Evolutionary conservation across 2,113 vertebrate species (phyloP).

Genomic region (Tachysurus fulvidraco): DNA sequence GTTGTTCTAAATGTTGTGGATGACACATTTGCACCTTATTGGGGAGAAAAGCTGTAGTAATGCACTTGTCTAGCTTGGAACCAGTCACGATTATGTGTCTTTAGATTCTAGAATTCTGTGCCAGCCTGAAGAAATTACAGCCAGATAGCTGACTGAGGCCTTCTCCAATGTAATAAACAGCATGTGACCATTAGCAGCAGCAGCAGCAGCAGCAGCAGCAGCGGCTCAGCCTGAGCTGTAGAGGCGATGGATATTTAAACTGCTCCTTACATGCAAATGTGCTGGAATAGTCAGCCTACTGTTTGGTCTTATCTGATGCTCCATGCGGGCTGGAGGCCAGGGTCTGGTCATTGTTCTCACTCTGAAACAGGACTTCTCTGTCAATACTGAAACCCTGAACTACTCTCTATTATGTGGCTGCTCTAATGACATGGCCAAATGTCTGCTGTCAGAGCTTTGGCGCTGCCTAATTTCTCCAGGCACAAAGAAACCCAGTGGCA

Average conservation of each 20-base stretch:
- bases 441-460: neutral
- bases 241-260: slow-evolving; percentile 61
- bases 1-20: slow-evolving; percentile 19
- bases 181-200: slow-evolving; percentile 39
- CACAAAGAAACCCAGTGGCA: neutral
- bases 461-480: slow-evolving; percentile 1
- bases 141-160: slow-evolving; percentile 43
- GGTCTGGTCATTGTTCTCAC: slow-evolving; percentile 57
- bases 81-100: slow-evolving; percentile 49
- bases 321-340: slow-evolving; percentile 55
- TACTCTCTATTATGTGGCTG: slow-evolving; percentile 15
- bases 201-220: neutral
- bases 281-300: slow-evolving; percentile 61
- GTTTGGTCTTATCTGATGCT: slow-evolving; percentile 68
- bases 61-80: neutral
- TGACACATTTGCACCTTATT: slow-evolving; percentile 14
- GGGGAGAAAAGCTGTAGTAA: neutral
- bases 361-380: slow-evolving; percentile 54
- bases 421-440: slow-evolving; percentile 3
- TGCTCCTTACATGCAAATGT: slow-evolving; percentile 55
- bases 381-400: slow-evolving; percentile 15
- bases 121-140: slow-evolving; percentile 55
- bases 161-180: slow-evolving; percentile 53
- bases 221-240: neutral
- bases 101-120: slow-evolving; percentile 54